phyloP scores from a whole-genome alignment of 2,888 invertebrate species.

The Pristionchus entomophagus region DNA sequence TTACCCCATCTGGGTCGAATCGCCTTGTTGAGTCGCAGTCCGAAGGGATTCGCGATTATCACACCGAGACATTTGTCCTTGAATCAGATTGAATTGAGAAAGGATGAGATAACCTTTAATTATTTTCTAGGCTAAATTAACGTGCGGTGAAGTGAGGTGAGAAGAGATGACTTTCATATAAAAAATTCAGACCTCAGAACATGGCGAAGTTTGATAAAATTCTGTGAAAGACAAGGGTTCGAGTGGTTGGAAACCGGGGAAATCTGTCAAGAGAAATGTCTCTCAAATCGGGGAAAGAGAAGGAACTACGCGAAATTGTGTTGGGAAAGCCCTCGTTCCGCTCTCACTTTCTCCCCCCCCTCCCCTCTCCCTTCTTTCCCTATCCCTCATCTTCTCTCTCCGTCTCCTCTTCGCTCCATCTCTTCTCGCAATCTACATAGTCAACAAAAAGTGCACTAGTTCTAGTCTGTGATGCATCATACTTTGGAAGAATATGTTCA shows the following conservation, averaged over 20 bases:
- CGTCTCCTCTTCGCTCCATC: neutral
- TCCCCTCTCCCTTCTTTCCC: too few relatives aligned
- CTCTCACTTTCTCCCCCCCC: slow-evolving; percentile 26
- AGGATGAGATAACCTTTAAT: too few relatives aligned
- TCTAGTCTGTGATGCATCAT: neutral
- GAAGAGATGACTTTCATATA: too few relatives aligned
- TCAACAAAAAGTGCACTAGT: slow-evolving; percentile 32
- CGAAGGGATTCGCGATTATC: slow-evolving; percentile 58
- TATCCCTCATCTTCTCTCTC: neutral
- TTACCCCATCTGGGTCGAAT: slow-evolving; percentile 53
- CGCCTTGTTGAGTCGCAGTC: slow-evolving; percentile 58
- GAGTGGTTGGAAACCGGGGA: too few relatives aligned
- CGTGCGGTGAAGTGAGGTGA: too few relatives aligned
- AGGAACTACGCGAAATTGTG: neutral
- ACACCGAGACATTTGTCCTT: slow-evolving; percentile 51
- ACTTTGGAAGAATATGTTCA: too few relatives aligned
- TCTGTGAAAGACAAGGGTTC: too few relatives aligned
- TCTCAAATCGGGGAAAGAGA: neutral
- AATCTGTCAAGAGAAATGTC: too few relatives aligned
- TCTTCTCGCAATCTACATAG: neutral
- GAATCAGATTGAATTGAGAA: too few relatives aligned
- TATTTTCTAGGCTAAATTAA: too few relatives aligned
- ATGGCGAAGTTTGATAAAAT: too few relatives aligned
- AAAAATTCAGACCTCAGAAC: too few relatives aligned
- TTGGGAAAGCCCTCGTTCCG: slow-evolving; percentile 20